Percentiles rank a stretch among this genome's conserved stretches.
Evolutionary conservation across 2,888 invertebrate genomes (phyloP).

Genomic region (Drosophila kokeensis): DNA sequence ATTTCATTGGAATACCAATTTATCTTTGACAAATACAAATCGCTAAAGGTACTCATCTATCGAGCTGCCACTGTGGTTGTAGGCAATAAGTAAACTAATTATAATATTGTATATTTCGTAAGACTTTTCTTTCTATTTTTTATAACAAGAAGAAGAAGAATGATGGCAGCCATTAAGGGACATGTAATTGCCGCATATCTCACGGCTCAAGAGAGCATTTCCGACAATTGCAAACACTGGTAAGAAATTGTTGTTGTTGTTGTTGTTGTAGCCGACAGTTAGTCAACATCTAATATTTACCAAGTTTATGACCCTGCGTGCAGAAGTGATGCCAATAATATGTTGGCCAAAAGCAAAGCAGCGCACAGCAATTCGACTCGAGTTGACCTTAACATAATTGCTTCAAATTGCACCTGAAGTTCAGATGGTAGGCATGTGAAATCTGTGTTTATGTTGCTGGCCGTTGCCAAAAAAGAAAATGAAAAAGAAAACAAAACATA

Average conservation of each 20-base stretch:
- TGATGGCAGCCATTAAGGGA: slow-evolving; percentile 15
- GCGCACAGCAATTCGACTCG: slow-evolving; percentile 45
- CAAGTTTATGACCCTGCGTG: slow-evolving; percentile 44
- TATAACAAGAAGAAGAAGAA: slow-evolving; percentile 1
- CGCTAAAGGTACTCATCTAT: not conserved
- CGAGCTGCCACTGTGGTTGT: not conserved
- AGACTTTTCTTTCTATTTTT: not conserved
- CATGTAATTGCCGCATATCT: slow-evolving; percentile 20
- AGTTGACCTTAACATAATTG: slow-evolving; percentile 60
- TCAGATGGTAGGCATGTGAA: slow-evolving; percentile 58
- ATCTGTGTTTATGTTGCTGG: slow-evolving; percentile 36
- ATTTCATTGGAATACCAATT: not conserved
- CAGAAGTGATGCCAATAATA: slow-evolving; percentile 48
- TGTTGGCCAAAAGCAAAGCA: slow-evolving; percentile 35
- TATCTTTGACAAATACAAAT: not conserved
- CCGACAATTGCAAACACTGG: slow-evolving; percentile 15
- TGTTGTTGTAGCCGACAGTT: not conserved
- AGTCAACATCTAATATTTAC: slow-evolving; percentile 39
- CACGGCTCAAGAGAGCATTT: slow-evolving; percentile 28
- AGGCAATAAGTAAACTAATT: slow-evolving; percentile 11
- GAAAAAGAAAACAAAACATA: slow-evolving; percentile 27
- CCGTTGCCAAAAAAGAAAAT: slow-evolving; percentile 27
- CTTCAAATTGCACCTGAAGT: slow-evolving; percentile 57
- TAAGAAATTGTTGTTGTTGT: not conserved
- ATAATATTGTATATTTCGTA: not conserved